A percentile compares a stretch with the other conserved stretches of the same genome.
Conservation (phyloP, 92 coral and sea anemone species). For the Siderastrea radians region DNA sequence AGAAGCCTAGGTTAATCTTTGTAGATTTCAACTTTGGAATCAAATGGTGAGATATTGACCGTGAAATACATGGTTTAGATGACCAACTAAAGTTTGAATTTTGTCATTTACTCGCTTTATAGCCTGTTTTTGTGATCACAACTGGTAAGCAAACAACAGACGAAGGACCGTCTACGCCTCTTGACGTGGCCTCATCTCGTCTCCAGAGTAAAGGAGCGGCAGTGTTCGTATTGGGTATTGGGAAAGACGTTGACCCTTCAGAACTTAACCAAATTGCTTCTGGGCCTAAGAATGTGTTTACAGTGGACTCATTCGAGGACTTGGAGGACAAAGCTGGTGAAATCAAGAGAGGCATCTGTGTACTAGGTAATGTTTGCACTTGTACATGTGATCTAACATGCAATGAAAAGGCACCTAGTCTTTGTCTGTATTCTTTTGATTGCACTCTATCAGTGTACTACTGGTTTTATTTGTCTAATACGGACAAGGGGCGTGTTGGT, state of each 20-base stretch:
- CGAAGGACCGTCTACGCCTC: slow-evolving; percentile 42
- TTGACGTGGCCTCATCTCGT: slow-evolving; percentile 26
- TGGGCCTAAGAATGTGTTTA: slow-evolving; percentile 20
- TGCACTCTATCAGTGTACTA: slow-evolving; percentile 2
- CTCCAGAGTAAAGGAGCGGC: slow-evolving; percentile 46
- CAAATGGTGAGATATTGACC: too few relatives aligned
- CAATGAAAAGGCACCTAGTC: not conserved
- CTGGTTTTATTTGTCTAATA: too few relatives aligned
- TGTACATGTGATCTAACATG: slow-evolving; percentile 18
- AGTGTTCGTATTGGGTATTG: slow-evolving; percentile 65
- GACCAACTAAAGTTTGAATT: not conserved
- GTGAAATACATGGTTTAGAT: not conserved
- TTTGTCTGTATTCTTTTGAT: not conserved
- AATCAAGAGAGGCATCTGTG: slow-evolving; percentile 39
- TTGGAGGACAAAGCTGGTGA: slow-evolving; percentile 42
- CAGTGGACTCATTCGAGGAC: slow-evolving; percentile 37
- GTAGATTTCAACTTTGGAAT: too few relatives aligned
- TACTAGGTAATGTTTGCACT: slow-evolving; percentile 46
- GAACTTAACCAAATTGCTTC: slow-evolving; percentile 69
- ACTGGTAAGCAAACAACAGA: slow-evolving; percentile 62
- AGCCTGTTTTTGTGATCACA: slow-evolving; percentile 46
- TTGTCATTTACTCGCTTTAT: slow-evolving; percentile 5
- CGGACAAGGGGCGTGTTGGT: too few relatives aligned
- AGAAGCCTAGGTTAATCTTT: too few relatives aligned
- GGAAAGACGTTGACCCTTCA: slow-evolving; percentile 23